Evolutionary conservation across 1,140 invertebrate species (phyloP), one percentile per base, ranked within the genome.

Genomic region (Sweltsa coloradensis): DNA sequence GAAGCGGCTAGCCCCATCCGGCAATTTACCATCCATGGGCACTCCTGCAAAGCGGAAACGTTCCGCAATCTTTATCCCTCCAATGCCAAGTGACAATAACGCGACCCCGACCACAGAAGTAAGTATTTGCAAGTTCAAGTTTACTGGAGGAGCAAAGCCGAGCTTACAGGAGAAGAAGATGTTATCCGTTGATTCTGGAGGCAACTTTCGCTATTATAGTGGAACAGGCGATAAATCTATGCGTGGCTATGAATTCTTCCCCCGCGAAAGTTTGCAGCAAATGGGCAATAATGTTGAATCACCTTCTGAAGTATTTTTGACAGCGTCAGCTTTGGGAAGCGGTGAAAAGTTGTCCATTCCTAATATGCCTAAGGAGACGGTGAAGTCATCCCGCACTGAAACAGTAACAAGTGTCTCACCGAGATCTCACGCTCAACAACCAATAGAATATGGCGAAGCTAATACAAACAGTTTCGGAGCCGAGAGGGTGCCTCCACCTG

Each of bases 51-150:
- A 87, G 56, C 66, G 83, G 21, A 86, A 87, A 53, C 68, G 83
- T 0, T 85, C 82, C 0, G 83, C 83, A 0, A 86, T 87, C 44
- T 87, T 85, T 56, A 86, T 86, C 39, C 83, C 83, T 0, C 83
- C 83, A 0, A 76, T 85, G 62, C 81, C 81, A 0, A 67, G 74
- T 0, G 82, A 83, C 50, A 76, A 67, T 34, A 81, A 76, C 49
- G 66, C 72, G 7, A 83, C 83, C 53, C 81, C 82, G 0, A 79
- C 82, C 0, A 83, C 81, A 0, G 83, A 86, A 62, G 83, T 86
- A n/a, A 89, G 85, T 62, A 92, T 91, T 59, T 91, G 89, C 60
- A 92, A 91, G 59, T 92, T 92, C 57, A 92, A 92, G 60, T 91
- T 92, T 59, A 90, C 87, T 0, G 88, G 86, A 3, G 88, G 89